phyloP scores from a whole-genome alignment of 2,797 vertebrate species.

The Coracias cyanogaster region DNA sequence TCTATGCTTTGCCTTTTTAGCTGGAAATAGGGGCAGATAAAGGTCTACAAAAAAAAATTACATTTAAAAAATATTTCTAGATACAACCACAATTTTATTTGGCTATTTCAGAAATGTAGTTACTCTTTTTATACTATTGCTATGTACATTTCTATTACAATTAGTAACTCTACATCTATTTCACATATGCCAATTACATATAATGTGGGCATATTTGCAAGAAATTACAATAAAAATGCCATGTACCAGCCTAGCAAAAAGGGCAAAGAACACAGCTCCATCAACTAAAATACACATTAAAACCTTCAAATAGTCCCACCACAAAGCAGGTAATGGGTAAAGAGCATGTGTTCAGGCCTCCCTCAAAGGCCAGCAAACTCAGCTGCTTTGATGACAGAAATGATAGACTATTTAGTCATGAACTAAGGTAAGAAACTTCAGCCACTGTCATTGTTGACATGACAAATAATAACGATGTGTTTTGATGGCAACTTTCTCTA shows the following conservation, averaged over 20 bases:
- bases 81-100: neutral
- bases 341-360: neutral
- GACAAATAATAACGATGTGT: neutral
- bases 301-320: neutral
- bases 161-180: neutral
- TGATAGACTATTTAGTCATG: neutral
- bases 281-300: neutral
- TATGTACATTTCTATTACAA: constrained; percentile 4
- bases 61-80: constrained; percentile 13
- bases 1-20: neutral
- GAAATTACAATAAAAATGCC: neutral
- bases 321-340: neutral
- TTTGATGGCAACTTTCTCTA: neutral
- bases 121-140: neutral
- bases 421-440: neutral
- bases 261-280: neutral
- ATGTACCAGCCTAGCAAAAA: neutral
- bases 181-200: neutral
- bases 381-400: neutral
- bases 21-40: neutral
- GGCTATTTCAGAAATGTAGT: neutral
- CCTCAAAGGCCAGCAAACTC: neutral
- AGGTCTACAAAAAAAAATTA: neutral
- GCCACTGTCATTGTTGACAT: neutral
- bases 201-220: neutral